Conservation (phyloP, 1,140 invertebrate genomes). For the Lucilia sericata region DNA sequence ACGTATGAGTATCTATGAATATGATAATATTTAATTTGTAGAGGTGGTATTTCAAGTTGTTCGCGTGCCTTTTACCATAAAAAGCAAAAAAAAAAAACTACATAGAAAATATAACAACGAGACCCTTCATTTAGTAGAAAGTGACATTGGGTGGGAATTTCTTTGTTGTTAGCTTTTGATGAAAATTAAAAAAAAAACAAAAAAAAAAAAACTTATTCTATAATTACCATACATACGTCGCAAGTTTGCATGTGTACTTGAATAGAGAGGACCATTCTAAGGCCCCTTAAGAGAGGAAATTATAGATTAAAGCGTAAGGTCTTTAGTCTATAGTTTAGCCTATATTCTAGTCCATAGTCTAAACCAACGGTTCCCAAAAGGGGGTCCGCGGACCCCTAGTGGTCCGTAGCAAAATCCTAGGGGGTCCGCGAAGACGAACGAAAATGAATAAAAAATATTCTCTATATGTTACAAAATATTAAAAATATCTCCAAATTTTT, state of each 20-base stretch:
- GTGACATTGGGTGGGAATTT: slow-evolving; percentile 19
- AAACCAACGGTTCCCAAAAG: too few relatives aligned
- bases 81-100: not conserved
- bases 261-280: not conserved
- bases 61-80: slow-evolving; percentile 26
- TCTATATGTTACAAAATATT: too few relatives aligned
- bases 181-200: not conserved
- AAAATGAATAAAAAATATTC: too few relatives aligned
- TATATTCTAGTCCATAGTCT: too few relatives aligned
- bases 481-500: too few relatives aligned
- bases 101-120: slow-evolving; percentile 4
- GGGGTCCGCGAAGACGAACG: too few relatives aligned
- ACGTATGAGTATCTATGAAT: not conserved
- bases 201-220: slow-evolving; percentile 4
- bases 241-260: not conserved
- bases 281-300: not conserved
- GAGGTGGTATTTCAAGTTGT: slow-evolving; percentile 17
- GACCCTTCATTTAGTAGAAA: slow-evolving; percentile 29
- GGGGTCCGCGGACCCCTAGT: too few relatives aligned
- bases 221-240: not conserved
- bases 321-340: too few relatives aligned
- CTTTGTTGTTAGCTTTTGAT: not conserved
- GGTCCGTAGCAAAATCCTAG: too few relatives aligned
- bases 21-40: slow-evolving; percentile 14
- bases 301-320: not conserved